These are phyloP conservation scores for Teleogryllus occipitalis DNA, from an alignment of 1,140 invertebrate genomes.

Conservation along the genomic window DNA sequence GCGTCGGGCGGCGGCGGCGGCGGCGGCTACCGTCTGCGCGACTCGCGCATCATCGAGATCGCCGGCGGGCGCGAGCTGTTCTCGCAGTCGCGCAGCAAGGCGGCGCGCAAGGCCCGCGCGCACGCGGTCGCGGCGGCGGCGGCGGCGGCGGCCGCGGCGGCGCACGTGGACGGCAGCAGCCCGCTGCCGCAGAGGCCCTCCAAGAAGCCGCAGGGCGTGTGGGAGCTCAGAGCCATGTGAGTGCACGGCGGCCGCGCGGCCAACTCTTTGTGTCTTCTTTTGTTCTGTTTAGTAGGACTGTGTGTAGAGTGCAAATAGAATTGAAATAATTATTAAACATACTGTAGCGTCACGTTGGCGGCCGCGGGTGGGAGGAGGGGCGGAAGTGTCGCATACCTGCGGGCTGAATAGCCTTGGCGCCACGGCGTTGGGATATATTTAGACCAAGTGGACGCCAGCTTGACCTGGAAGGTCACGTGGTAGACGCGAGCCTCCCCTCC, in stretches of 20 bases:
- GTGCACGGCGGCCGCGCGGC: slow-evolving; percentile 19
- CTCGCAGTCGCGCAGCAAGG: slow-evolving; percentile 73
- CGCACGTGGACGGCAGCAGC: neutral
- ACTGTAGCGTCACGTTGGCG: neutral
- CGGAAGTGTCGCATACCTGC: too few relatives aligned
- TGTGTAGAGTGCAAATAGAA: neutral
- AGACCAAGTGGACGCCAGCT: too few relatives aligned
- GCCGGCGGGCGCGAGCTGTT: slow-evolving; percentile 79
- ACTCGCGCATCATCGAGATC: slow-evolving; percentile 70
- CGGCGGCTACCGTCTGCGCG: slow-evolving; percentile 25
- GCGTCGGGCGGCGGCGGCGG: slow-evolving; percentile 2
- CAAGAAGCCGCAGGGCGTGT: slow-evolving; percentile 38
- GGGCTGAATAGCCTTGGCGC: too few relatives aligned
- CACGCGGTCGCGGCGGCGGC: neutral
- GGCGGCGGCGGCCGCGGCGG: neutral
- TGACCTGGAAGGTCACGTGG: too few relatives aligned
- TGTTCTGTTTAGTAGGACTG: neutral
- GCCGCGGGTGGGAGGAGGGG: too few relatives aligned
- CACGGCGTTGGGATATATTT: too few relatives aligned
- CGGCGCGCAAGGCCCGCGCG: slow-evolving; percentile 52
- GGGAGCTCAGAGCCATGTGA: slow-evolving; percentile 50
- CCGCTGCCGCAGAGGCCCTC: slow-evolving; percentile 37
- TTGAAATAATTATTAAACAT: neutral
- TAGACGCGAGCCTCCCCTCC: too few relatives aligned
- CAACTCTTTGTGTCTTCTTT: neutral